Evolutionary conservation across 1,140 invertebrate genomes (phyloP), one percentile per base, ranked within the genome.

Genomic region (Hyles vespertilio): DNA sequence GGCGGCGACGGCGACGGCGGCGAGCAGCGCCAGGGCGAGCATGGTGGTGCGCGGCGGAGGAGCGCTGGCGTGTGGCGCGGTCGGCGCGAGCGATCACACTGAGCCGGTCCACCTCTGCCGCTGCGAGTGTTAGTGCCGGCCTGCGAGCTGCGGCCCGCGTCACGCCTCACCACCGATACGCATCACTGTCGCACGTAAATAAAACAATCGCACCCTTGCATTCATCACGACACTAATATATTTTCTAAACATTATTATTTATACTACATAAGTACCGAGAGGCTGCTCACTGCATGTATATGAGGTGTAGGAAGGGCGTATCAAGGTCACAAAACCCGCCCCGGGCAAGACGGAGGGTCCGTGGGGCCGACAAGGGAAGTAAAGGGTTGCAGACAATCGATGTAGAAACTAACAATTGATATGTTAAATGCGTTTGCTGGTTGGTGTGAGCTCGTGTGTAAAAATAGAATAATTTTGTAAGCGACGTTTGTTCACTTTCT

Each of bases 301-400:
- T 52, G 49, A 46, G 10, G 10, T 59, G 53, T 52, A 56, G 59
- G 53, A 77, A 76, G 81, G 84, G 84, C 81, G 73, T 57, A 51
- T 59, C 72, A 82, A 84, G 84, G 82, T 79, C 80, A 63, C 60
- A 59, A 65, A 66, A 69, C 66, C 74, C 80, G 70, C 81, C 81
- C 71, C 72, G 59, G 56, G 61, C 76, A 72, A 84, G 79, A 83
- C 80, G 59, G 76, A 79, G 80, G 83, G 81, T 76, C 69, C 64
- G 72, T 47, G 58, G 48, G 67, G 70, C 62, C 72, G 66, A 63
- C 55, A 58, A 57, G 67, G 56, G 54, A 51, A 59, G 57, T 44
- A 48, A 56, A 67, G 59, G 58, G 55, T 69, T 63, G 56, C 58
- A 66, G 58, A 59, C 62, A 74, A 78, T 77, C 71, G 71, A 80